These are phyloP conservation scores for Hypomecis atomaria DNA, from an alignment of 2,888 invertebrate species.

Conservation along the genomic window DNA sequence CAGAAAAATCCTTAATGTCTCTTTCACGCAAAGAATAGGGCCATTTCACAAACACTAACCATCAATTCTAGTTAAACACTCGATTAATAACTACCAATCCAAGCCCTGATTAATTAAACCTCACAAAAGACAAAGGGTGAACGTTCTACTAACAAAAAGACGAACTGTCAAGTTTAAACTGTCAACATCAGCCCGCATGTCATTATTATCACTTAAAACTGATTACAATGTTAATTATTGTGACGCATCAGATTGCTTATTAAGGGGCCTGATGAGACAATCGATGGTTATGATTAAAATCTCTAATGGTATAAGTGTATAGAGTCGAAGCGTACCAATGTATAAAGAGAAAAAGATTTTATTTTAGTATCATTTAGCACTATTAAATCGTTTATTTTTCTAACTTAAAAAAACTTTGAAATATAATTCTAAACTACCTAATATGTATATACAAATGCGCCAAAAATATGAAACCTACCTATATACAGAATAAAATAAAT, in stretches of 20 bases:
- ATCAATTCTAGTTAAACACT: slow-evolving; percentile 14
- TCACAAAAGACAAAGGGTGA: slow-evolving; percentile 66
- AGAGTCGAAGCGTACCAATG: no score
- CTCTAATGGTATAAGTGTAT: background rate
- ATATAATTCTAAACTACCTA: no score
- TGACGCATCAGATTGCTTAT: slow-evolving; percentile 78
- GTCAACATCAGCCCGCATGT: slow-evolving; percentile 70
- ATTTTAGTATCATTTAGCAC: no score
- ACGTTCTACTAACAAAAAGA: slow-evolving; percentile 65
- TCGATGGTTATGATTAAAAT: slow-evolving; percentile 53
- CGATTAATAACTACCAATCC: slow-evolving; percentile 28
- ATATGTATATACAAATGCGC: no score
- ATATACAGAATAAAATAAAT: no score
- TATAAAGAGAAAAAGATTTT: no score
- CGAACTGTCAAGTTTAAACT: slow-evolving; percentile 45
- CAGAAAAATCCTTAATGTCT: background rate
- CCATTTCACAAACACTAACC: slow-evolving; percentile 12
- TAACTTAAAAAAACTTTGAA: no score
- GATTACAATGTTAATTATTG: slow-evolving; percentile 78
- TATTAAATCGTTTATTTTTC: no score
- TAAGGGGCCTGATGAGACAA: slow-evolving; percentile 68
- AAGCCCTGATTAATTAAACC: slow-evolving; percentile 35
- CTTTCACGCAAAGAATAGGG: slow-evolving; percentile 2
- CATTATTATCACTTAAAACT: slow-evolving; percentile 80
- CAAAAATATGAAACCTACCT: no score